Evolutionary conservation across 2,797 vertebrate genomes (phyloP).

Genomic region (Lithobates sylvaticus): DNA sequence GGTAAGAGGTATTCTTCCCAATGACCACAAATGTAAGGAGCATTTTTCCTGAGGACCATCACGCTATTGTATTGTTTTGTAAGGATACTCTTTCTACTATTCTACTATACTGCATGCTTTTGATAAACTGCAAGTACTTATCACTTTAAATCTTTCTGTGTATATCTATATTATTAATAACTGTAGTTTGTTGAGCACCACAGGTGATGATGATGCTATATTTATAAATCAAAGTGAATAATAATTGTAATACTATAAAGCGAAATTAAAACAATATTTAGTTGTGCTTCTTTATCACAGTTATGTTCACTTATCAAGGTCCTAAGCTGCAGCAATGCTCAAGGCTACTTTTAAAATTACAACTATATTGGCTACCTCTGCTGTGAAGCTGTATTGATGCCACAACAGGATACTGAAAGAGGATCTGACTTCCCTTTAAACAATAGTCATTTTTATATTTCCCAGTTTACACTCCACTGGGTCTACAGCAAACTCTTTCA

Average conservation of each 20-base stretch:
- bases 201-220: not conserved
- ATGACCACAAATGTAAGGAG: no score
- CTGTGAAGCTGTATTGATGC: not conserved
- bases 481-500: conserved; percentile 17
- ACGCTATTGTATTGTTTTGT: no score
- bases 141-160: no score
- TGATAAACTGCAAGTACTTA: not conserved
- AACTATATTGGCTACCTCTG: not conserved
- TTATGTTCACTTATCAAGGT: not conserved
- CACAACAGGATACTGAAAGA: conserved; percentile 1
- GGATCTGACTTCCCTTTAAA: conserved; percentile 10
- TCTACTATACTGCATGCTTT: not conserved
- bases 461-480: conserved; percentile 5
- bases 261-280: conserved; percentile 8
- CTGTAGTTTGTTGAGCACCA: not conserved
- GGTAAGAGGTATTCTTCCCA: no score
- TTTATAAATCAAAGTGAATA: not conserved
- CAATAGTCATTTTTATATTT: conserved; percentile 6
- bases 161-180: not conserved
- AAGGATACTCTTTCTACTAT: not conserved
- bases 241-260: not conserved
- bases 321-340: not conserved
- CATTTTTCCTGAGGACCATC: no score
- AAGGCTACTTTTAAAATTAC: not conserved
- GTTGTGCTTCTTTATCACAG: not conserved